phyloP scores from a whole-genome alignment of 2,888 invertebrate species.

The Frankliniella fusca region DNA sequence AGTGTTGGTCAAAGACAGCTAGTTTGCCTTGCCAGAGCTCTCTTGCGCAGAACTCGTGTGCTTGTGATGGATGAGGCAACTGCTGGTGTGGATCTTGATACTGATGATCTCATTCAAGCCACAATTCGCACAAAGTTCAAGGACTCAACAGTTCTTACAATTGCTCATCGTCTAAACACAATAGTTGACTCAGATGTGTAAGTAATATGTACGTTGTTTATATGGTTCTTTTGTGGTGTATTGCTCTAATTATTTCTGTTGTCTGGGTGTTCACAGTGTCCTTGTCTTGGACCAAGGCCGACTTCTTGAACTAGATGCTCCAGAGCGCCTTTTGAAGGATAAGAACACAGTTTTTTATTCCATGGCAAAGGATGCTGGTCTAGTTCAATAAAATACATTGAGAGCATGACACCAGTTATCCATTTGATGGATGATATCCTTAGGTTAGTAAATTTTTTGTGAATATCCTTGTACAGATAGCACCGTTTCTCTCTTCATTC shows the following conservation, averaged over 20 bases:
- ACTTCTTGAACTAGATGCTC: not conserved
- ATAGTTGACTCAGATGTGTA: constrained; percentile 78
- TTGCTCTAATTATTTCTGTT: not conserved
- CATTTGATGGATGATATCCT: not conserved
- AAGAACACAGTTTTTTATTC: constrained; percentile 11
- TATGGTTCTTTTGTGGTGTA: not conserved
- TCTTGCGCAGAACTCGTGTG: constrained; percentile 51
- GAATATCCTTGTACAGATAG: constrained; percentile 20
- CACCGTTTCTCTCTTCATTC: not conserved
- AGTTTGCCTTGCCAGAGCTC: constrained; percentile 51
- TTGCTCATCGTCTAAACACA: constrained; percentile 87
- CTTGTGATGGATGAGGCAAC: constrained; percentile 53
- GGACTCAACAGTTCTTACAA: constrained; percentile 82
- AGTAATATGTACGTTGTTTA: constrained; percentile 14
- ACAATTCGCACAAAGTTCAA: constrained; percentile 82
- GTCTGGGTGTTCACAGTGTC: not conserved
- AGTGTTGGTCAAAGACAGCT: constrained; percentile 53
- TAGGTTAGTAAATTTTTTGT: constrained; percentile 12
- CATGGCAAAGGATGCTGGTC: constrained; percentile 8
- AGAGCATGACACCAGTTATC: constrained; percentile 1
- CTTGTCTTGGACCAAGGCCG: not conserved
- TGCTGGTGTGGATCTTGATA: constrained; percentile 53
- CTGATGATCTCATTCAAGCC: constrained; percentile 57
- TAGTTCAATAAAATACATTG: not conserved
- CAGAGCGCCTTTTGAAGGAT: not conserved